Conservation (phyloP, 2,113 vertebrate genomes). For the Phyllostomus discolor region DNA sequence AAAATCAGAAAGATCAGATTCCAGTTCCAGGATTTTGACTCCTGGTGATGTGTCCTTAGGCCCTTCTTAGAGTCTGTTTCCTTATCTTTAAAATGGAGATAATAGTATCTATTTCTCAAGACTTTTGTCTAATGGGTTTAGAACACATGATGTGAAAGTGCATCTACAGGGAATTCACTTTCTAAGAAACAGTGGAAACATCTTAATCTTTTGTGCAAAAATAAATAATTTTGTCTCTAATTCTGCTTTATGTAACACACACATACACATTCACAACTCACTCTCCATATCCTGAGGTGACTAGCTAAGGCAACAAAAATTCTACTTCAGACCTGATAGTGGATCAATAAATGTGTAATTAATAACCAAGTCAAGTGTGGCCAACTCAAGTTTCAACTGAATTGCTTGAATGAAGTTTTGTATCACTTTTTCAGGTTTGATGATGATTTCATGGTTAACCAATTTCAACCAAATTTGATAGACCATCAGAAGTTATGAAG, state of each 20-base stretch:
- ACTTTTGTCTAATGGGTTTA: background rate
- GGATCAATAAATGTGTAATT: background rate
- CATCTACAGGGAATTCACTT: background rate
- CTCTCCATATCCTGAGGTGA: background rate
- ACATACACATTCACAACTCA: background rate
- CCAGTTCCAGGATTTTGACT: background rate
- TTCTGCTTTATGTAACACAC: background rate
- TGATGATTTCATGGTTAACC: background rate
- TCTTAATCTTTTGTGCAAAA: background rate
- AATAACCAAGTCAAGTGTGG: background rate
- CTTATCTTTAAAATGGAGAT: background rate
- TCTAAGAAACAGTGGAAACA: background rate
- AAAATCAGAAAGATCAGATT: background rate
- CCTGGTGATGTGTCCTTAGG: background rate
- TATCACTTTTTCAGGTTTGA: background rate
- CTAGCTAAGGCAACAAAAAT: background rate
- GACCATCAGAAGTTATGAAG: background rate
- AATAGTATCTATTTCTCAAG: background rate
- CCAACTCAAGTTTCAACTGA: background rate
- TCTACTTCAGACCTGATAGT: background rate
- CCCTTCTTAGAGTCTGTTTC: background rate
- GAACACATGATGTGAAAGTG: background rate
- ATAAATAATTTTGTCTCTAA: background rate
- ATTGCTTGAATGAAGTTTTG: background rate
- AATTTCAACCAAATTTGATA: background rate